These are phyloP conservation scores for Onchidella celtica DNA, from an alignment of 2,888 invertebrate species.

Conservation along the genomic window DNA sequence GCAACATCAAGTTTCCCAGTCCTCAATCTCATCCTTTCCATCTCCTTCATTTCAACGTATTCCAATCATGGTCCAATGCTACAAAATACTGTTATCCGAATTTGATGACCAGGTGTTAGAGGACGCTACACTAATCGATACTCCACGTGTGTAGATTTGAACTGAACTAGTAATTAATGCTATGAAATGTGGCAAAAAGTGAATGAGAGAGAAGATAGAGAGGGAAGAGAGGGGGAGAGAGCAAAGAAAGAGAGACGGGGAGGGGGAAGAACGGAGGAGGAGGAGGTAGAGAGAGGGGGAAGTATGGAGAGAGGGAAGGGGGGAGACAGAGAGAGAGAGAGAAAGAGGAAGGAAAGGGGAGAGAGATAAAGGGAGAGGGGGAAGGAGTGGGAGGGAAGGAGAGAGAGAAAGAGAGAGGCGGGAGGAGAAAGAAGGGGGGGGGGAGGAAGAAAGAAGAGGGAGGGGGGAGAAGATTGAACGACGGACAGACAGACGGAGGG, in stretches of 20 bases:
- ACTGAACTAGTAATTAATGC: not conserved
- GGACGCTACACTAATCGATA: too few species aligned
- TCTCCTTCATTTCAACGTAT: too few species aligned
- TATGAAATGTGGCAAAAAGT: too few species aligned
- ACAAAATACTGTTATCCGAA: too few species aligned
- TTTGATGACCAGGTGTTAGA: too few species aligned
- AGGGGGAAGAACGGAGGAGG: not conserved
- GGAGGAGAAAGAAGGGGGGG: not conserved
- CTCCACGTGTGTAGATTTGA: not conserved
- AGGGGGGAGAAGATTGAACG: constrained; percentile 34
- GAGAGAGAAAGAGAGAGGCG: not conserved
- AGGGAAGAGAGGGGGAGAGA: too few species aligned
- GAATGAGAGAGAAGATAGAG: too few species aligned
- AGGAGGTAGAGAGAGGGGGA: not conserved
- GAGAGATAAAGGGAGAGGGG: not conserved
- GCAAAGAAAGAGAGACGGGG: constrained; percentile 14
- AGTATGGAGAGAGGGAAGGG: not conserved
- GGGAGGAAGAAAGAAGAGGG: constrained; percentile 26
- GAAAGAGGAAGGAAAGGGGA: not conserved
- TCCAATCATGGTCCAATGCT: too few species aligned
- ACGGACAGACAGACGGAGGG: not conserved
- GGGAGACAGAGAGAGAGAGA: not conserved
- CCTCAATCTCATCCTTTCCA: too few species aligned
- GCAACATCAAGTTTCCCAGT: too few species aligned
- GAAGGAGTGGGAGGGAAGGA: not conserved